Percentiles rank a stretch among this genome's conserved stretches.
These are phyloP conservation scores for Capitulum mitella DNA, from an alignment of 2,888 invertebrate species.

Conservation along the genomic window DNA sequence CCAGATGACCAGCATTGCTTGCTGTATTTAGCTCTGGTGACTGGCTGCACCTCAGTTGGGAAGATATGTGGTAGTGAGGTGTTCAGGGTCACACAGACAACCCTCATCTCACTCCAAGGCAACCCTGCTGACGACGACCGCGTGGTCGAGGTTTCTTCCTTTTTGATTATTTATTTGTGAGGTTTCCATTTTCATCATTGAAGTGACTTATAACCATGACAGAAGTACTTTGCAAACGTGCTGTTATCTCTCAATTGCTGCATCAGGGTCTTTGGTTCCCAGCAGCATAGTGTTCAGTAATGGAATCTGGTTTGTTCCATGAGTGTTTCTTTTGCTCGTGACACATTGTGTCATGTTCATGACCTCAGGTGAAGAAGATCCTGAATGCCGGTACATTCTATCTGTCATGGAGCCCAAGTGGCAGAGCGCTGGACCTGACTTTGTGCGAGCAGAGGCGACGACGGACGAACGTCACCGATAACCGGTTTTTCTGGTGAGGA, in stretches of 20 bases:
- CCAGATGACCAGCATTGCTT: slow-evolving; percentile 59
- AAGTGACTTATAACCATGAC: no score
- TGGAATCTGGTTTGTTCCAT: no score
- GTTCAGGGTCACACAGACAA: slow-evolving; percentile 86
- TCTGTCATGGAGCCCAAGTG: slow-evolving; percentile 69
- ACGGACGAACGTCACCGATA: slow-evolving; percentile 73
- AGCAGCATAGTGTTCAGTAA: no score
- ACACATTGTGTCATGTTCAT: no score
- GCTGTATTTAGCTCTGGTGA: slow-evolving; percentile 84
- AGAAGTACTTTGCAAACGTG: no score
- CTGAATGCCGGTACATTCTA: slow-evolving; percentile 98
- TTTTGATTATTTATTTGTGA: no score
- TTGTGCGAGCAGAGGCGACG: slow-evolving; percentile 85
- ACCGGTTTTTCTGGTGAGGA: slow-evolving; percentile 90
- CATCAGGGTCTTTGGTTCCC: no score
- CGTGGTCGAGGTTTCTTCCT: slow-evolving; percentile 25
- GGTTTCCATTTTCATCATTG: no score
- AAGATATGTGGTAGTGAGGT: slow-evolving; percentile 92
- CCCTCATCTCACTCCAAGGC: slow-evolving; percentile 66
- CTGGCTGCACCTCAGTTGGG: slow-evolving; percentile 92
- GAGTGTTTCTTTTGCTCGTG: no score
- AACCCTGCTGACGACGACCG: slow-evolving; percentile 28
- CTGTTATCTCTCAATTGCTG: no score
- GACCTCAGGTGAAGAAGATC: slow-evolving; percentile 58
- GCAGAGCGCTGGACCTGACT: slow-evolving; percentile 75